Percentiles rank a stretch among this genome's conserved stretches.
These are phyloP conservation scores for Passer montanus DNA, from an alignment of 2,113 vertebrate genomes.

Conservation along the genomic window DNA sequence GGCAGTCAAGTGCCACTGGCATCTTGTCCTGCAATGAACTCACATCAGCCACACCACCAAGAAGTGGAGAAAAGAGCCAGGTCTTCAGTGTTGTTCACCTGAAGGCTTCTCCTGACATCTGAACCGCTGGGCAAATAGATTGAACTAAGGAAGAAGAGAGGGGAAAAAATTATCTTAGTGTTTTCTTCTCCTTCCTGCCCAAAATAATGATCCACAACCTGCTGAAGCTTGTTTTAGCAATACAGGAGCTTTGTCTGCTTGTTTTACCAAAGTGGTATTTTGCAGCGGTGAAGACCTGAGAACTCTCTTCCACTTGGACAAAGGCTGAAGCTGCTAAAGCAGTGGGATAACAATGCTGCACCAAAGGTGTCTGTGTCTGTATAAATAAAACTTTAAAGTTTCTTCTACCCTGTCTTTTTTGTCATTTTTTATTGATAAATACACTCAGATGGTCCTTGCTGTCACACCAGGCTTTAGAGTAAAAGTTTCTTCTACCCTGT, in stretches of 20 bases:
- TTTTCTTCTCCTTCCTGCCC: neutral
- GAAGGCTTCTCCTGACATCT: neutral
- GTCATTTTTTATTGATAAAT: neutral
- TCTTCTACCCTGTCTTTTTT: neutral
- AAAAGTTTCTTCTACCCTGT: neutral
- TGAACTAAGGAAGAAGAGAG: neutral
- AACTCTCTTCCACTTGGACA: neutral
- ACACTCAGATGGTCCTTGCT: too few species aligned
- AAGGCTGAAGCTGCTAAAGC: neutral
- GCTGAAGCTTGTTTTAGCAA: neutral
- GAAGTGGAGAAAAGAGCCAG: neutral
- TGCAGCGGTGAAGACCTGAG: accelerated
- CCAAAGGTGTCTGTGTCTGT: neutral
- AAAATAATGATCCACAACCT: neutral
- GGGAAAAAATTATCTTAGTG: neutral
- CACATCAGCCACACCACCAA: accelerated
- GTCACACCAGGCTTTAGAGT: too few species aligned
- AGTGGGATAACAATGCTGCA: neutral
- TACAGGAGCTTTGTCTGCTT: neutral
- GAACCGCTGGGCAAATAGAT: neutral
- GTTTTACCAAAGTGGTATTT: neutral
- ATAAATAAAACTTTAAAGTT: neutral
- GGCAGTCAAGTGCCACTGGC: accelerated
- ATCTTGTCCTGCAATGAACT: neutral
- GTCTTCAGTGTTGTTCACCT: neutral